Evolutionary conservation across 2,113 vertebrate genomes (phyloP), one percentile per base, ranked within the genome.

Genomic region (pig (Sus scrofa)): DNA sequence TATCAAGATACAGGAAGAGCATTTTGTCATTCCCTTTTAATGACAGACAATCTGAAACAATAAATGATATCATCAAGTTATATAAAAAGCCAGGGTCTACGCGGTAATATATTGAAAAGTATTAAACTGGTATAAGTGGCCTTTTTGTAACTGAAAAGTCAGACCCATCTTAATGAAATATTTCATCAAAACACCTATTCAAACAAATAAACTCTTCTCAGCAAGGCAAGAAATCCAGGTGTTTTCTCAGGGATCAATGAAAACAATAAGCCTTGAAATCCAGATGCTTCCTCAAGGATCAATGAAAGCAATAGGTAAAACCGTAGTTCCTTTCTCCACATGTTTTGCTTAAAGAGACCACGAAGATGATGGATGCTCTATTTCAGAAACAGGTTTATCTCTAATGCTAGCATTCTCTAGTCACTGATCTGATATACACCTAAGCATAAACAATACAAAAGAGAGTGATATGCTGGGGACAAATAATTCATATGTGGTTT

Each of bases 201-300:
- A 96, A 79, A 58, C 68, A 91, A 95, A 83, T 65, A 71, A 63
- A 22, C 83, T 92, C 62, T 93, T 84, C 16, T 79, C 75, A 74
- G 10, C 12, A 94, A 82, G 30, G 8, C 16, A 83, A 91, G 30
- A 77, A 96, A 89, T 8, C 22, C 30, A 86, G 93, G 71, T 91
- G 50, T 86, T 82, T 70, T 37, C 67, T 75, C 19, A 65, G 78
- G 30, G 18, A 86, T 86, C 39, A 34, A 24, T 71, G 24, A 67
- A 96, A 93, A 82, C 24, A 85, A 44, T 44, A 44, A 65, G 27
- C 30, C 8, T 30, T 65, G 34, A 78, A 96, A 89, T 14, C 24
- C 32, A 87, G 94, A 79, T 92, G 54, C 81, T 84, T 73, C 44
- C 63, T 73, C 9, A 71, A 86, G 24, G 18, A 79, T 87, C n/a